phyloP scores from a whole-genome alignment of 2,888 invertebrate species.

The Drosophila nr. medialis region DNA sequence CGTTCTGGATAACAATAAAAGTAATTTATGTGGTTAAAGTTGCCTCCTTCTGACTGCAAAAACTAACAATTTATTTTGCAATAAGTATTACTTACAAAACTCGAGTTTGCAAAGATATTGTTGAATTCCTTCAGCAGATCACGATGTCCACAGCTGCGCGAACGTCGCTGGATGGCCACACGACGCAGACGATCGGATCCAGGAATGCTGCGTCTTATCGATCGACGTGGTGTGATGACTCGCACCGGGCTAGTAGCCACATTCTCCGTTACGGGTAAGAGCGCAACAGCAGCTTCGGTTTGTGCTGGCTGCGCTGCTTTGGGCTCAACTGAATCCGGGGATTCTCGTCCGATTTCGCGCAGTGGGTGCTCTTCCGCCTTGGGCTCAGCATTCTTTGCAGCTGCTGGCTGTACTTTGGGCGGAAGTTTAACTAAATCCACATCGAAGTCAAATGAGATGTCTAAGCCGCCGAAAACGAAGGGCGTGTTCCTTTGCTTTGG shows the following conservation, averaged over 20 bases:
- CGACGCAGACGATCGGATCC: conserved; percentile 65
- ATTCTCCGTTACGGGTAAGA: neutral
- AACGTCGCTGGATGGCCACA: conserved; percentile 57
- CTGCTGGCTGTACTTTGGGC: conserved; percentile 9
- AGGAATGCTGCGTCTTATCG: conserved; percentile 51
- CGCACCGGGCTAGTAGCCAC: neutral
- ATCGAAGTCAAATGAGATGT: conserved; percentile 58
- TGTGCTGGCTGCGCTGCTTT: too few relatives aligned
- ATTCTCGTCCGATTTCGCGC: conserved; percentile 8
- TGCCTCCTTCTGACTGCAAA: neutral
- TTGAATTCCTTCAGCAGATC: conserved; percentile 61
- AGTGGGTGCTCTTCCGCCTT: conserved; percentile 6
- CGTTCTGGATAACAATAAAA: neutral
- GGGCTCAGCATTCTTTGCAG: neutral
- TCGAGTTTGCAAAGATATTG: neutral
- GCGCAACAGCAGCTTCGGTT: neutral
- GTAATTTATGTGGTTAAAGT: neutral
- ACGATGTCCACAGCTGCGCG: conserved; percentile 63
- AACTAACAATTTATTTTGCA: neutral
- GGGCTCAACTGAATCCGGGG: neutral
- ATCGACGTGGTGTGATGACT: neutral
- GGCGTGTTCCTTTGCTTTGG: conserved; percentile 13
- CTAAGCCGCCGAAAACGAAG: conserved; percentile 38
- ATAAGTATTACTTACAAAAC: conserved; percentile 46
- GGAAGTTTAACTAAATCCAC: conserved; percentile 55